Base-by-base conservation (phyloP, 2,113 vertebrate species). In the Phalacrocorax brasilianus region DNA sequence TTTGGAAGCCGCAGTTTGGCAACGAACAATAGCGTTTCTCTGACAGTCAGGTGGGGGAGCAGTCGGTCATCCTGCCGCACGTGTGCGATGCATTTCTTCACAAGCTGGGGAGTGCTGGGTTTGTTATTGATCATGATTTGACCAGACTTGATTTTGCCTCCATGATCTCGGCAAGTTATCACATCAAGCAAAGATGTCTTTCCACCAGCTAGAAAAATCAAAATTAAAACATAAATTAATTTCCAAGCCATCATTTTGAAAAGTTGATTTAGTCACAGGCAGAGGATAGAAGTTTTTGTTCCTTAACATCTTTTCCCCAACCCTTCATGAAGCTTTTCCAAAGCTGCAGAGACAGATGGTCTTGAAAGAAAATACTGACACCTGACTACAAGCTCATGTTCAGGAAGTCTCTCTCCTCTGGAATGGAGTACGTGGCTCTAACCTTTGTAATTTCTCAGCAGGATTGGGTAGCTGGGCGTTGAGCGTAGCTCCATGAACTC, bases 41-140 rank as follows among this genome's bases (percentile, higher is more conserved):
- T 98, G 67, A 99, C 99, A 1, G 99, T 99, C 95, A 99, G 98
- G 96, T 99, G 98, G 49, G 99, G 99, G 70, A 99, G 98, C 75
- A 99, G 98, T 8, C 99, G 99, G 97, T 99, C 99, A 8, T 99
- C 99, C 94, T 99, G 99, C 35, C 98, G 98, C 62, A 99, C 99
- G 0, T 99, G 99, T 62, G 99, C 99, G 11, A 99, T 98, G 76
- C 96, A 98, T 94, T 99, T 99, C 98, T 97, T 98, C 71, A 99
- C 99, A 40, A 99, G 98, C 80, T 99, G 98, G 0, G 98, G 98
- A 0, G 98, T 99, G 97, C 97, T 98, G 89, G 97, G 97, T 67
- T 98, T 98, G 82, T 98, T 98, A 32, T 99, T 99, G 67, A 99
- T 99, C 89, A 96, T 97, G 71, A 99, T 94, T 82, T 99, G 97